Base-by-base conservation (phyloP, 2,888 invertebrate genomes). In the Syritta pipiens region DNA sequence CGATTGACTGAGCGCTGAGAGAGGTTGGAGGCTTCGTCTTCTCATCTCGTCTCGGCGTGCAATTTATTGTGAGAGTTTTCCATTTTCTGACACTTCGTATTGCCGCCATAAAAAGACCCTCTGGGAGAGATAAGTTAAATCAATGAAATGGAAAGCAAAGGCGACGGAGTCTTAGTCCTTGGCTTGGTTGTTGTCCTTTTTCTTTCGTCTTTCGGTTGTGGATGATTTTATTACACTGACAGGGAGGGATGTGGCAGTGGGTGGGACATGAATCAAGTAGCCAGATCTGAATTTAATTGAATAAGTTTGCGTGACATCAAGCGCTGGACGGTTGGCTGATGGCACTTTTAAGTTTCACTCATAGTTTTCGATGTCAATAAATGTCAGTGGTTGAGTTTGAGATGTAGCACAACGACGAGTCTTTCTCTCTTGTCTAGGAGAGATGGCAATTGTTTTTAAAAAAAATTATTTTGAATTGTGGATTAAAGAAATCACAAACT, bases 31-130 rank as follows among this genome's bases (percentile, higher is more conserved):
- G n/a, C n/a, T n/a, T n/a, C n/a, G 63, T 42, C 10, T 48, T 37
- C 59, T 59, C 59, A 59, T 77, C 65, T 63, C n/a, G n/a, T n/a
- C n/a, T n/a, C n/a, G 72, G 55, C 60, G 63, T 37, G 48, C 53
- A 42, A 71, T 77, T 59, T 63, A 63, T 59, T 63, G 51, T 19
- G 37, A 42, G 49, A 62, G 40, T 42, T 20, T 44, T 53, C 32
- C 35, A 28, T 49, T 62, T 35, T 14, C 24, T 24, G 46, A 14
- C n/a, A 53, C 26, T 53, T 71, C 57, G 69, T 53, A 62, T 49
- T 68, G 40, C 26, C 49, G 49, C 22, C 40, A 59, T 71, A 71
- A 63, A 76, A 62, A 28, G 14, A 48, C 22, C 65, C 46, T 46
- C 14, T 37, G 59, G 44, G 59, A 42, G 30, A 42, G 46, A 65